Evolutionary conservation across 2,888 invertebrate species (phyloP), one percentile per base, ranked within the genome.

Genomic region (Idaea biselata): DNA sequence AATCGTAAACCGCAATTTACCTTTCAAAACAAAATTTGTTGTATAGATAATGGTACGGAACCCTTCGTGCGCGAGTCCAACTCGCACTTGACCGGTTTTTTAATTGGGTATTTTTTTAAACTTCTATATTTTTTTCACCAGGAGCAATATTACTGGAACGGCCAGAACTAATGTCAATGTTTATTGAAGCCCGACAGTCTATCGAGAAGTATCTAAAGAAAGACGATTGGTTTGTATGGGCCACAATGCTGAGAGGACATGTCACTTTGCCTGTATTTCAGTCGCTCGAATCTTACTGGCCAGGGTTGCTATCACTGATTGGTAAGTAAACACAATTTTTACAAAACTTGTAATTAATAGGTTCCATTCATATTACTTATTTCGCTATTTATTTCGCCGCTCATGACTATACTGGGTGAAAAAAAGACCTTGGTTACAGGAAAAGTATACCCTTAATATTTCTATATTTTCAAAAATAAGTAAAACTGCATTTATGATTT

Each of bases 181-280:
- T 99, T 80, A 93, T 95, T 64, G 97, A 96, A 76, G 96, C 96
- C 0, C 94, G 95, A 60, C 88, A 91, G 58, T 94, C 96, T 0
- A 97, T 97, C 56, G 97, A 97, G 78, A 96, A 96, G 76, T 96
- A 97, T 78, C 90, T 99, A 76, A 96, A 97, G 77, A 96, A 97
- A 77, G 99, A 98, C 74, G 99, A 99, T 84, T 99, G 99, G 99
- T 98, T 99, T 83, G 95, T 99, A 76, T 99, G 99, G 99, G 99
- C 98, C 0, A 97, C 98, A n/a, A 99, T 99, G 99, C 94, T 96
- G 58, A 97, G 98, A 77, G 99, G 98, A 0, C 97, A 97, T 80
- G 97, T 99, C 6, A 98, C 99, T 0, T 89, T 99, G 75, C 99
- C 99, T 0, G 97, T 99, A n/a, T 99, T 99, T 87, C 99, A 99